Evolutionary conservation across 1,140 invertebrate species (phyloP), one percentile per base, ranked within the genome.

Genomic region (Papilio polytes): DNA sequence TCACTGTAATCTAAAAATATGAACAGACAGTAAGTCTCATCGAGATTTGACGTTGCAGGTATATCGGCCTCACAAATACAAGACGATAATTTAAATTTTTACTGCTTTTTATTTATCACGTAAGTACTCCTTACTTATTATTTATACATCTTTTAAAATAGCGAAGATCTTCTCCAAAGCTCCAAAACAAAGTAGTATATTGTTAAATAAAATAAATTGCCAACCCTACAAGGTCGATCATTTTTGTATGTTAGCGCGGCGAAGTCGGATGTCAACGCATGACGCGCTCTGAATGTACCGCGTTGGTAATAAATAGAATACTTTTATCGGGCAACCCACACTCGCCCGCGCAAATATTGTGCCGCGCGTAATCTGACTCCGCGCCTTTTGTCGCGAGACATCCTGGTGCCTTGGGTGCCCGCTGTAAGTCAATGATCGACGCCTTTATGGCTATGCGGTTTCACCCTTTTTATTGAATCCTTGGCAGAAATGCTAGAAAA

Each of bases 221-320:
- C 53, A 91, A 51, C 88, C 89, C 87, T 91, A 83, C 20, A 2
- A 22, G 78, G 63, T 80, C 80, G 82, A 81, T 80, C 74, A 80
- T 87, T 85, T 90, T 89, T 79, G 83, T 82, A 82, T 87, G 86
- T 83, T 80, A 80, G 66, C 79, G 74, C 79, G 79, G 78, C 83
- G 78, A 90, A 91, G 88, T 91, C 87, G 89, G 88, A 92, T 92
- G 91, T 93, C 90, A 94, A 87, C 87, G 90, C 89, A 90, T 92
- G 91, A 94, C 90, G 87, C 92, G 90, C 86, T 92, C 86, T 91
- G 90, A 93, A 93, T 90, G 87, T 90, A 83, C 83, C 85, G 81
- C 86, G 83, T 88, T 80, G 82, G 85, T 91, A 92, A 94, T 94
- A 94, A 93, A 93, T 92, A 91, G 86, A 92, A 92, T 89, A 90